These are phyloP conservation scores for Pteropus alecto DNA, from an alignment of 2,113 vertebrate species.

Conservation along the genomic window DNA sequence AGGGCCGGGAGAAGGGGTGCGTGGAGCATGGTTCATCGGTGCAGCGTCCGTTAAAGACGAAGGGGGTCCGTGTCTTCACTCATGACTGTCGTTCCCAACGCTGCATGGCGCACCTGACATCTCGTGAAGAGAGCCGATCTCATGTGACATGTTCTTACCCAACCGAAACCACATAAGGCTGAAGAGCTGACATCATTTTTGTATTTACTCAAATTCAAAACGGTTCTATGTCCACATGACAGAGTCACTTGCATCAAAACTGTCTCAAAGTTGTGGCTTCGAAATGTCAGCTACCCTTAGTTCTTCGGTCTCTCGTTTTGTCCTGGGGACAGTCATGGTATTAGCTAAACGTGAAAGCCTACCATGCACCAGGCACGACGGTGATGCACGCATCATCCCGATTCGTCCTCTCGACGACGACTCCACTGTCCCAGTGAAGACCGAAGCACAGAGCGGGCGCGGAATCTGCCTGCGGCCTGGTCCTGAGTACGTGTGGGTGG, in stretches of 20 bases:
- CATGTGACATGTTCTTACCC: background rate
- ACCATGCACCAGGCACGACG: rapidly evolving
- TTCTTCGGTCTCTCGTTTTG: background rate
- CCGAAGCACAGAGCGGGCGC: background rate
- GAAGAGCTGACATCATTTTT: background rate
- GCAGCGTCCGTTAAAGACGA: background rate
- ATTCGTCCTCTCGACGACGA: background rate
- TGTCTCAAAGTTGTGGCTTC: background rate
- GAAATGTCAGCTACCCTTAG: background rate
- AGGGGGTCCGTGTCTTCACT: rapidly evolving
- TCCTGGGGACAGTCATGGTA: background rate
- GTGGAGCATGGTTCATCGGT: too few species aligned
- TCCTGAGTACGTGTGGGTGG: too few species aligned
- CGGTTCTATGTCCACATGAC: background rate
- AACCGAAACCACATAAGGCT: background rate
- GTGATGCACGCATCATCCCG: background rate
- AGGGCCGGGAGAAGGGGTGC: background rate
- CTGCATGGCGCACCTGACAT: too few species aligned
- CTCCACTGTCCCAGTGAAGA: too few species aligned
- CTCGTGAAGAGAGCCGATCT: background rate
- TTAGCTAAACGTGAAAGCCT: background rate
- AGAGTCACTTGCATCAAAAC: background rate
- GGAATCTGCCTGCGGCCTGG: background rate
- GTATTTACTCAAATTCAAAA: background rate
- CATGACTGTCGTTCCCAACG: rapidly evolving